Base-by-base conservation (phyloP, 2,797 vertebrate genomes). In the Oreochromis mossambicus region DNA sequence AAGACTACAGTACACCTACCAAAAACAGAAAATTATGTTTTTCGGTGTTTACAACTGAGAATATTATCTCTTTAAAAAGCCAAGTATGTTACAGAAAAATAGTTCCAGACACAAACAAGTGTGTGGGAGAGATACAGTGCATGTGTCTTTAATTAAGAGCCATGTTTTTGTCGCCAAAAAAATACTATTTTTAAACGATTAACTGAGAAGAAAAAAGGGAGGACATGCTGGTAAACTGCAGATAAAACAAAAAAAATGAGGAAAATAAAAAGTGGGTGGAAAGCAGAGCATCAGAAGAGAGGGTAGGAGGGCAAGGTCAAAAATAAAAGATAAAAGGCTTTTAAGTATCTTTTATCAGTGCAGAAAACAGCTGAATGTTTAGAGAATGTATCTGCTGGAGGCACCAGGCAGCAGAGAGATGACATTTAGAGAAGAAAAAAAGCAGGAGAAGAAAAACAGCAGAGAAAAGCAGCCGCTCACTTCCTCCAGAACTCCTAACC, bases 251-350 rank as follows among this genome's bases (percentile, higher is more conserved):
- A 78, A 86, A 52, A 38, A 79, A 5, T 3, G 15, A 7, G 13
- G 15, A 68, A 54, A 83, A 55, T 50, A 78, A 68, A 78, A 83
- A 81, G 81, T 55, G 48, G 56, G 75, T 81, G 76, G 29, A 79
- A 78, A 80, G 19, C 19, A 68, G 46, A 83, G 55, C 17, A n/a
- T 14, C 15, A 52, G 12, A 24, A 80, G 73, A 77, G 56, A 75
- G 29, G 46, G 50, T 36, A 66, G 43, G 63, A 84, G 19, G 70
- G 50, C 48, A 81, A 87, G 86, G 86, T 86, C 87, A 86, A n/a
- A 75, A 78, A 13, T 56, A 79, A 26, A 56, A 79, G 63, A 89
- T 83, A 83, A 84, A 81, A 78, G 32, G 36, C 70, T 86, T 89
- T 89, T 79, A 81, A 77, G 78, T 24, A 41, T 51, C 34, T 84